These are phyloP conservation scores for Chelonia mydas DNA, from an alignment of 2,797 vertebrate species.

Conservation along the genomic window DNA sequence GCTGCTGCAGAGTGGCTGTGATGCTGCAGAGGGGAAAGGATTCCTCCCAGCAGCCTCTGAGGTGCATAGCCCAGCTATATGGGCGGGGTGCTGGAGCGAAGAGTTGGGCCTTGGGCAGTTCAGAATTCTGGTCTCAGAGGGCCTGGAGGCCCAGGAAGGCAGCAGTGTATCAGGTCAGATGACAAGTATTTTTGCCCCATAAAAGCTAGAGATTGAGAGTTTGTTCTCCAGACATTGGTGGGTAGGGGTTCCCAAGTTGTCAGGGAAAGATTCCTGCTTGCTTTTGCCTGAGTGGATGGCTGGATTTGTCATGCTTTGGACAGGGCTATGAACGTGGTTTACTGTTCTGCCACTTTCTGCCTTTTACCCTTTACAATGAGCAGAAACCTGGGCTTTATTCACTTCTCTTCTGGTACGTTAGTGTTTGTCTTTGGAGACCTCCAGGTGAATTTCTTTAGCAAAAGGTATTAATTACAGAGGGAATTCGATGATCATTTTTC, in stretches of 20 bases:
- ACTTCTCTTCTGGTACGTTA: background rate
- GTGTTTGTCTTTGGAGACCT: background rate
- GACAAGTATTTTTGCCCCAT: background rate
- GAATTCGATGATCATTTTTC: background rate
- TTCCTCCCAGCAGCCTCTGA: accelerated
- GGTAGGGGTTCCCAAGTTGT: background rate
- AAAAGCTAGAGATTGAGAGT: background rate
- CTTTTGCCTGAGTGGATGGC: background rate
- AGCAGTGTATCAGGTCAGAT: background rate
- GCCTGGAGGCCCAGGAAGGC: background rate
- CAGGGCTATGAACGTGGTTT: background rate
- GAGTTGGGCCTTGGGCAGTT: too few relatives aligned
- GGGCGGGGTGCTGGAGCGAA: background rate
- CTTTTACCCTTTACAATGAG: background rate
- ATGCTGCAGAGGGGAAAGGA: background rate
- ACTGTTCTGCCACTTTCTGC: background rate
- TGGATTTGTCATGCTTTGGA: background rate
- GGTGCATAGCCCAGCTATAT: accelerated
- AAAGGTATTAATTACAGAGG: background rate
- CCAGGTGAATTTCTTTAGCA: background rate
- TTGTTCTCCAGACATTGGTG: too few relatives aligned
- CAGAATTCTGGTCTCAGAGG: background rate
- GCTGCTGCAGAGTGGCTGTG: background rate
- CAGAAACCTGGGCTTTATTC: background rate
- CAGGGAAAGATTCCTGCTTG: background rate